Evolutionary conservation across 2,888 invertebrate species (phyloP), one percentile per base, ranked within the genome.

Genomic region (Ectropis crepuscularia): DNA sequence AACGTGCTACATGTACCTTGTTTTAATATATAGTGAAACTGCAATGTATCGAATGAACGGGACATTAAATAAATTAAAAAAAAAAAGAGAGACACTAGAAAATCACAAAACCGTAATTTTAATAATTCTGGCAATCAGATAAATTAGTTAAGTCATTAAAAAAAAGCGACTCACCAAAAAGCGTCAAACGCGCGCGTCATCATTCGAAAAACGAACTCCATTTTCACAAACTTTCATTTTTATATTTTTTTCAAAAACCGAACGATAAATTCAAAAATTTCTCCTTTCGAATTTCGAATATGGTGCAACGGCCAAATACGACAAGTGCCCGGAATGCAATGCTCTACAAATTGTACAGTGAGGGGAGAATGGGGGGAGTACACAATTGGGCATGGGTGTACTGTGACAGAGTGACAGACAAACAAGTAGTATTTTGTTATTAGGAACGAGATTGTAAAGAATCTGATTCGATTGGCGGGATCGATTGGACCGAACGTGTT

Each of bases 91-190:
- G 16, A 28, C 16, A 4, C 16, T 28, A 1, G 4, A 4, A 28
- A 28, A 28, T 28, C 16, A 28, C 16, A 28, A 28, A 28, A 28
- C 4, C 4, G 41, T 41, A 41, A 41, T 9, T 41, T 7, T 41
- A 6, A n/a, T 5, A n/a, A 6, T n/a, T 11, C 0, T 9, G 5
- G 11, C 6, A 7, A 37, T 11, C 7, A 49, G 11, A 11, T 8
- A 49, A 11, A 11, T 11, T 5, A 38, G 6, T 37, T 11, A 2
- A 9, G 6, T 10, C 8, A 39, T 28, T 10, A 54, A 61, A 70
- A 72, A 67, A 66, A 82, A 0, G 11, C 9, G 36, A 58, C 90
- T 89, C 73, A 91, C 91, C 90, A 89, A 65, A 86, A 85, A 64
- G 77, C 82, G 74, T 83, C 86, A 75, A 72, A 77, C 62, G 76